Base-by-base conservation (phyloP, 2,797 vertebrate genomes). In the Pangasius sanitwongsei region DNA sequence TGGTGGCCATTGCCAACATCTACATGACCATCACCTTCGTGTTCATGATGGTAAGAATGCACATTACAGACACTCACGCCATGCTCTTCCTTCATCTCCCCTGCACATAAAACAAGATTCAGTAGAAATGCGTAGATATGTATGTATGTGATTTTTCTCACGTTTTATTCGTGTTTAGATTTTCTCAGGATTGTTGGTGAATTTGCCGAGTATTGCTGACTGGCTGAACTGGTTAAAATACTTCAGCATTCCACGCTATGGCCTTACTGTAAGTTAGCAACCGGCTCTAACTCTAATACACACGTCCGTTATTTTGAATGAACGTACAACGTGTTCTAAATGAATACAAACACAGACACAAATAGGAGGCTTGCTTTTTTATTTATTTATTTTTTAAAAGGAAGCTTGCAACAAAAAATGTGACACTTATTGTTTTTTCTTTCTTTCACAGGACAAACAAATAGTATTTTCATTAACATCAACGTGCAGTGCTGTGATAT, bases 1-100 rank as follows among this genome's bases (percentile, higher is more conserved):
- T 97, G 89, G 97, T 97, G 0, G 93, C 97, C 59, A 88, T 98
- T 67, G 97, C 97, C 89, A 98, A 97, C 91, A 96, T 99, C 82
- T 96, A 97, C 92, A 94, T 97, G 94, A 98, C 97, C 55, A 96
- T 98, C 87, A 0, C 86, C 23, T 98, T 96, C 85, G 95, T 98
- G 86, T 98, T 98, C 91, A 99, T 99, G 98, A 98, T 97, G 96
- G 98, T 99, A 65, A 44, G 75, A 4, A 87, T 16, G 57, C 53
- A 57, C n/a, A 18, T 34, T 23, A 8, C 53, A 37, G 4, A 61
- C 20, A 2, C 31, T 11, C 31, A 1, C 16, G 6, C 15, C 18
- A 0, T 6, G 23, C 44, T 28, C 53, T 2, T 15, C 44, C 25
- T 4, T 50, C 12, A 48, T 77, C 25, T 55, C 18, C 34, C n/a